phyloP scores from a whole-genome alignment of 30 jellyfish, hydroid and myxozoan species.

The Hydra vulgaris region DNA sequence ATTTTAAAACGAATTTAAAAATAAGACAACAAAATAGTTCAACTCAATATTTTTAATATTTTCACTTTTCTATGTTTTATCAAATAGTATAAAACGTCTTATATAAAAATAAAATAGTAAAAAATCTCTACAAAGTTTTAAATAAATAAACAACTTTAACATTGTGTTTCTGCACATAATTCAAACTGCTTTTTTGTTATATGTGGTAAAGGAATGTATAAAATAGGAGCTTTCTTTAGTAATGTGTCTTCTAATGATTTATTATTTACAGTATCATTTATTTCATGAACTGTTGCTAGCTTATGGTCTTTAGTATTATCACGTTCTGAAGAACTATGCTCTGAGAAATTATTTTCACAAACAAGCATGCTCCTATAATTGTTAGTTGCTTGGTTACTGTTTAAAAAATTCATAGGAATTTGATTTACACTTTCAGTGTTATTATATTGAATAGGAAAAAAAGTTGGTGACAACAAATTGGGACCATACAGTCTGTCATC shows the following conservation, averaged over 20 bases:
- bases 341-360: not conserved
- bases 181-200: conserved; percentile 21
- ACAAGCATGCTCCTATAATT: not conserved
- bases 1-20: too few relatives aligned
- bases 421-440: conserved; percentile 16
- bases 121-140: not conserved
- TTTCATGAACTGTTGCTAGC: conserved; percentile 2
- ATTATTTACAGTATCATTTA: not conserved
- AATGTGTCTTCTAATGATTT: not conserved
- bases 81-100: not conserved
- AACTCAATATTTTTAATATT: too few relatives aligned
- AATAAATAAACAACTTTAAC: not conserved
- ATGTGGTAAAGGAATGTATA: conserved; percentile 71
- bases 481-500: not conserved
- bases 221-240: conserved; percentile 15
- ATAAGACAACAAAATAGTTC: too few relatives aligned
- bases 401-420: not conserved
- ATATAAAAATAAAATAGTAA: not conserved
- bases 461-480: not conserved
- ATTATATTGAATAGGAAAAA: not conserved
- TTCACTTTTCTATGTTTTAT: too few relatives aligned
- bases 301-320: not conserved
- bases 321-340: not conserved
- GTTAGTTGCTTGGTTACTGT: not conserved
- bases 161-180: conserved; percentile 52